These are phyloP conservation scores for Lepidocyrtoides sp. DNA, from an alignment of 2,888 invertebrate genomes.

Conservation along the genomic window DNA sequence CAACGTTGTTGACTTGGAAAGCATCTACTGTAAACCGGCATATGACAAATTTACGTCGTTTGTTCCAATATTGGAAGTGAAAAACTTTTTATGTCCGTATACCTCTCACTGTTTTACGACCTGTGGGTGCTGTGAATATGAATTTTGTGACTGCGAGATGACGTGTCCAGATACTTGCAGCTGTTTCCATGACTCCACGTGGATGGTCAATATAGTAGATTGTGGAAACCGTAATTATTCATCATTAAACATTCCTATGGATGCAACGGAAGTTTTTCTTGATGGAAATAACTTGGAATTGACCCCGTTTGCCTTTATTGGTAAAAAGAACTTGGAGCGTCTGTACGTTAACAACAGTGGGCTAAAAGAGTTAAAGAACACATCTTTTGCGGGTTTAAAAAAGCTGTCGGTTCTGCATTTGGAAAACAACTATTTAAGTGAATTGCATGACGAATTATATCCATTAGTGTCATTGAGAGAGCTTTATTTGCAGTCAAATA, in stretches of 20 bases:
- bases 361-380: no score
- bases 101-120: slow-evolving; percentile 96
- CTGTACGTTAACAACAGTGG: slow-evolving; percentile 96
- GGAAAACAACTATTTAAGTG: slow-evolving; percentile 94
- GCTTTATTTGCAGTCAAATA: slow-evolving; percentile 94
- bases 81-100: slow-evolving; percentile 96
- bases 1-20: slow-evolving; percentile 95
- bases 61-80: slow-evolving; percentile 94
- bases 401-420: slow-evolving; percentile 93
- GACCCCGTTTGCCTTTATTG: slow-evolving; percentile 96
- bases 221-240: slow-evolving; percentile 93
- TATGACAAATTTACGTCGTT: no score
- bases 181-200: slow-evolving; percentile 97
- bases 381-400: slow-evolving; percentile 95
- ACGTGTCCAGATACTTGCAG: slow-evolving; percentile 96
- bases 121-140: slow-evolving; percentile 98
- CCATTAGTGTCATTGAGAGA: slow-evolving; percentile 94
- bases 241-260: slow-evolving; percentile 95
- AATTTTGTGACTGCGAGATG: slow-evolving; percentile 99
- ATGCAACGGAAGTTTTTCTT: slow-evolving; percentile 96
- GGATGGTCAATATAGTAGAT: slow-evolving; percentile 97
- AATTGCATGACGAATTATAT: slow-evolving; percentile 93
- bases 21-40: slow-evolving; percentile 95
- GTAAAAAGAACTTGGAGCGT: slow-evolving; percentile 95
- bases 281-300: slow-evolving; percentile 97